Evolutionary conservation across 2,113 vertebrate species (phyloP).

Genomic region (Accipiter virgatus): DNA sequence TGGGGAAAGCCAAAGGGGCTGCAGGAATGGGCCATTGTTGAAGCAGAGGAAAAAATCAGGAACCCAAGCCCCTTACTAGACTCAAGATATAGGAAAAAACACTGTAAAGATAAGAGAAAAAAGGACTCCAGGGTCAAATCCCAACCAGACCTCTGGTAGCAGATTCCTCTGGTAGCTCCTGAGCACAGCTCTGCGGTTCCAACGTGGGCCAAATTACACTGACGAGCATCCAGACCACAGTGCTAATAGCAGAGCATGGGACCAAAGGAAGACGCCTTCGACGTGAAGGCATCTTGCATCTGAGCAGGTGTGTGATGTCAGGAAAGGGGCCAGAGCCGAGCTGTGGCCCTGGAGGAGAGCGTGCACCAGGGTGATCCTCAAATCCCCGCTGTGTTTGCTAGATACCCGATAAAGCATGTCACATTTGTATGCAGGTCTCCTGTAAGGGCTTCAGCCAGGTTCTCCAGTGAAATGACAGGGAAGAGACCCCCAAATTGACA

Average conservation of each 20-base stretch:
- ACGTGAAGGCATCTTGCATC: background rate
- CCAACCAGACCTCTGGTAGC: background rate
- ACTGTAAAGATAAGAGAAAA: background rate
- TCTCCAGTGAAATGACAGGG: background rate
- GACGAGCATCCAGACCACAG: fast-evolving
- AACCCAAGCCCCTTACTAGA: background rate
- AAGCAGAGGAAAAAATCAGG: background rate
- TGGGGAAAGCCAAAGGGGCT: background rate
- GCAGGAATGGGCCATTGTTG: background rate
- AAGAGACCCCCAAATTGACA: background rate
- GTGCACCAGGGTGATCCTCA: background rate
- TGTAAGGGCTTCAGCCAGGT: background rate
- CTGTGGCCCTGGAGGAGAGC: background rate
- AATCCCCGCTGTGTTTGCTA: background rate
- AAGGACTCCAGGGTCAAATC: background rate
- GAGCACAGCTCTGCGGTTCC: background rate
- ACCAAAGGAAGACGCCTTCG: background rate
- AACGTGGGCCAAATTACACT: background rate
- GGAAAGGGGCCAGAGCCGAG: background rate
- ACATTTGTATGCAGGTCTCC: background rate
- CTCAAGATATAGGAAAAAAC: background rate
- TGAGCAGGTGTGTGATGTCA: background rate
- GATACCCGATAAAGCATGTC: fast-evolving
- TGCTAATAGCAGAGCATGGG: background rate
- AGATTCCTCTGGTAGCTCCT: background rate